phyloP scores from a whole-genome alignment of 2,888 invertebrate species.

The Trissolcus brochymenae region DNA sequence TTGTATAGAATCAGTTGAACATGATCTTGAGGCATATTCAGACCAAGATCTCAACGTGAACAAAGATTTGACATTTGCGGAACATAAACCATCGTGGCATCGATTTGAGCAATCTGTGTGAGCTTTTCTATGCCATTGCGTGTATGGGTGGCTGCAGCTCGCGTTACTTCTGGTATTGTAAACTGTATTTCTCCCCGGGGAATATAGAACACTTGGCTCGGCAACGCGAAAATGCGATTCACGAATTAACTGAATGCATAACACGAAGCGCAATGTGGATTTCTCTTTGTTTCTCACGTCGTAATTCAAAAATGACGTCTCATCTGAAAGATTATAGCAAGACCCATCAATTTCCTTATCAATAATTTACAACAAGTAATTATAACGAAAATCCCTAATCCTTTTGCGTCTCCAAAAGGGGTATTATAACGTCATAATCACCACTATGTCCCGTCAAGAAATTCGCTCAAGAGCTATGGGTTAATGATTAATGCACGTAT shows the following conservation, averaged over 20 bases:
- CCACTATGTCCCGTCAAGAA: no score
- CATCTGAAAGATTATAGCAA: no score
- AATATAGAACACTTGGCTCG: slow-evolving; percentile 33
- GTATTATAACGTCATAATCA: no score
- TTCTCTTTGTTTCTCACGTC: slow-evolving; percentile 7
- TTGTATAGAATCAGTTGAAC: slow-evolving; percentile 4
- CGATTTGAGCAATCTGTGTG: slow-evolving; percentile 22
- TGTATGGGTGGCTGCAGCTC: slow-evolving; percentile 11
- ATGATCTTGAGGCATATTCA: slow-evolving; percentile 16
- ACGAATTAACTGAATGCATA: slow-evolving; percentile 29
- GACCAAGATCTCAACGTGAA: slow-evolving; percentile 10
- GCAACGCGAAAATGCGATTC: slow-evolving; percentile 30
- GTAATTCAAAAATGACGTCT: no score
- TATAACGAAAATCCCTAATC: no score
- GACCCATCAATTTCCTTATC: no score
- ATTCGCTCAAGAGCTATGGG: no score
- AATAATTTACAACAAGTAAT: no score
- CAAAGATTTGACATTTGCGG: slow-evolving; percentile 30
- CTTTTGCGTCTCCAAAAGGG: no score
- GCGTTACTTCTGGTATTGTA: slow-evolving; percentile 31
- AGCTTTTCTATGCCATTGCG: slow-evolving; percentile 9
- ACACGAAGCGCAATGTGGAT: slow-evolving; percentile 29
- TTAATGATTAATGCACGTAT: no score
- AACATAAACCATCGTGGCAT: slow-evolving; percentile 21
- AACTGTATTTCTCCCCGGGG: slow-evolving; percentile 40